Conservation (phyloP, 1,140 invertebrate genomes). For the Drosophila sucinea region DNA sequence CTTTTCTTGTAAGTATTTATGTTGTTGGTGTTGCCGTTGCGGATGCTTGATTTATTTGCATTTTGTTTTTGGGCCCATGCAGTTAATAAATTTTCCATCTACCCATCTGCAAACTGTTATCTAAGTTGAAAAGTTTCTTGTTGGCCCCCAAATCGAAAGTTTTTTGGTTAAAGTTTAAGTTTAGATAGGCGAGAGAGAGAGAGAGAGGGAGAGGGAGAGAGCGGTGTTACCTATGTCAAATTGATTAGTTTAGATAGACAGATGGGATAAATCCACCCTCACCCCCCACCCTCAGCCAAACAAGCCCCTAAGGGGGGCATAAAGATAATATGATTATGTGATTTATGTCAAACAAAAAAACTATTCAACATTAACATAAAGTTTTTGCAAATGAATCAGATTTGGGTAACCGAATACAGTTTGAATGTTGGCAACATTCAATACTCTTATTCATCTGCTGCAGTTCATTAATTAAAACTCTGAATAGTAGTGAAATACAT, state of each 20-base stretch:
- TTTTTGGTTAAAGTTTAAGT: slow-evolving; percentile 29
- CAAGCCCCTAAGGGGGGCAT: neutral
- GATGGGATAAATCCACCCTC: slow-evolving; percentile 22
- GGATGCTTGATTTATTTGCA: slow-evolving; percentile 74
- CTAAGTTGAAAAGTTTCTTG: slow-evolving; percentile 42
- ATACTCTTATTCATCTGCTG: neutral
- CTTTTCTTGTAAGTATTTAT: slow-evolving; percentile 27
- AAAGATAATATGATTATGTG: slow-evolving; percentile 65
- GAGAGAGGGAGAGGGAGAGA: neutral
- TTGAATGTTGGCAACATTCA: neutral
- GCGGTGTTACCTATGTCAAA: slow-evolving; percentile 64
- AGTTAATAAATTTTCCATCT: slow-evolving; percentile 74
- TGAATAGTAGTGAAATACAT: slow-evolving; percentile 15
- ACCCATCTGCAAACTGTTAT: slow-evolving; percentile 53
- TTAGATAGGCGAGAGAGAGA: neutral
- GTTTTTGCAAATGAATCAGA: slow-evolving; percentile 30
- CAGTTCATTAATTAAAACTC: slow-evolving; percentile 53
- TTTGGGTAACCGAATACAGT: neutral
- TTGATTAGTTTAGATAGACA: slow-evolving; percentile 70
- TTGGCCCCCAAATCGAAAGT: slow-evolving; percentile 51
- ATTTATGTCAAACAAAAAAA: slow-evolving; percentile 59
- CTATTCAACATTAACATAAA: slow-evolving; percentile 47
- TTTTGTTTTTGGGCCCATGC: slow-evolving; percentile 49
- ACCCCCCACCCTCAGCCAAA: too few species aligned
- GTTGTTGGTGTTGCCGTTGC: slow-evolving; percentile 31